Percentiles rank a stretch among this genome's conserved stretches.
Conservation (phyloP, 1,140 invertebrate genomes). For the Paracyclopina nana region DNA sequence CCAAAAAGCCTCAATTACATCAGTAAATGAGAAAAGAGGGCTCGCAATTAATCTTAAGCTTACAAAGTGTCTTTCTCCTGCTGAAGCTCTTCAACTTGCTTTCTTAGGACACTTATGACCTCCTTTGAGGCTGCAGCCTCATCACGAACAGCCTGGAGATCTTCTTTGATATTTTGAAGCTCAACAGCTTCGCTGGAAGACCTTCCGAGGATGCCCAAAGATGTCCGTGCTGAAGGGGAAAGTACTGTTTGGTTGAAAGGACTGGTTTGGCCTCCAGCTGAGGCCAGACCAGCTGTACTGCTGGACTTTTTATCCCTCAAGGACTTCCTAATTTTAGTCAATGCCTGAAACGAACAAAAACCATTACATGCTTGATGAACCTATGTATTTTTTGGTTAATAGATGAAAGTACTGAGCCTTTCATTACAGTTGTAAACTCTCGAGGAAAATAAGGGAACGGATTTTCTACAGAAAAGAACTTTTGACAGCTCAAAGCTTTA, state of each 20-base stretch:
- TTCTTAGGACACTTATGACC: slow-evolving; percentile 6
- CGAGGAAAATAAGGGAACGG: no score
- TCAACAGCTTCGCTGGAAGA: no score
- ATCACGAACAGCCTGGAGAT: slow-evolving; percentile 3
- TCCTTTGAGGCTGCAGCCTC: slow-evolving; percentile 13
- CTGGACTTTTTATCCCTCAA: slow-evolving; percentile 10
- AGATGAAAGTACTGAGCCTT: neutral
- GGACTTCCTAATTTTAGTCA: slow-evolving; percentile 9
- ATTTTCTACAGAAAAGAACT: no score
- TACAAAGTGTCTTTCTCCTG: slow-evolving; percentile 13
- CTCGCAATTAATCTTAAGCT: no score
- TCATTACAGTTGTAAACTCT: neutral
- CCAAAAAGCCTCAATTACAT: no score
- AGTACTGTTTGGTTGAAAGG: no score
- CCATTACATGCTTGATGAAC: neutral
- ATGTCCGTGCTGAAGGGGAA: neutral
- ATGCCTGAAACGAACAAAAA: neutral
- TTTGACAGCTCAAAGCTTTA: neutral
- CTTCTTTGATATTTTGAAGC: neutral
- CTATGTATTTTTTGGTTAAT: neutral
- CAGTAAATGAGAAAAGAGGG: no score
- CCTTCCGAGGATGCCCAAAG: no score
- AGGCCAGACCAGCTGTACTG: neutral
- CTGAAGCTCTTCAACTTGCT: slow-evolving; percentile 10
- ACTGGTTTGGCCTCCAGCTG: neutral